Conservation (phyloP, 2,888 invertebrate genomes). For the Ligdia adustata region DNA sequence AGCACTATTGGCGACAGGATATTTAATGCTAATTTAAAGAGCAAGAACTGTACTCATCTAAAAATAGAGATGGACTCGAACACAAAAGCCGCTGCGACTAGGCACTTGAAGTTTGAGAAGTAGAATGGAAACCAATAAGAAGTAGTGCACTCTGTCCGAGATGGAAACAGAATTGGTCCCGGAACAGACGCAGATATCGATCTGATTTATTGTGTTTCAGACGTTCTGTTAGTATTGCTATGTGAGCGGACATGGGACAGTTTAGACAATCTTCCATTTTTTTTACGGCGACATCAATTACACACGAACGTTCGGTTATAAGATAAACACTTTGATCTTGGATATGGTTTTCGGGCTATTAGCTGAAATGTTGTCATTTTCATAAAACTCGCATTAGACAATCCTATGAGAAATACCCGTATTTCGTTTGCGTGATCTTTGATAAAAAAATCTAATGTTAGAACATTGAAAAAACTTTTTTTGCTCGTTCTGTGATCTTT, state of each 20-base stretch:
- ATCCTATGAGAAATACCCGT: too few species aligned
- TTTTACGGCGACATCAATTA: neutral
- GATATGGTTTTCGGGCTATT: too few species aligned
- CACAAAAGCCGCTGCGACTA: constrained; percentile 13
- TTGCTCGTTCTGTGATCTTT: too few species aligned
- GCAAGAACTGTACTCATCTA: constrained; percentile 8
- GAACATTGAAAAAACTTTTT: too few species aligned
- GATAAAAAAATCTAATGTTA: too few species aligned
- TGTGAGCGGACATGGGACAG: constrained; percentile 7
- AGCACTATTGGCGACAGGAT: constrained; percentile 54
- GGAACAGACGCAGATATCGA: constrained; percentile 43
- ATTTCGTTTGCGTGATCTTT: too few species aligned
- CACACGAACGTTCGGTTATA: too few species aligned
- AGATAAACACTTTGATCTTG: too few species aligned
- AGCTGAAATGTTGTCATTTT: too few species aligned
- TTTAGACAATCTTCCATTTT: constrained; percentile 2
- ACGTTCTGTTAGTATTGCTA: constrained; percentile 35
- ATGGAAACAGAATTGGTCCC: constrained; percentile 37
- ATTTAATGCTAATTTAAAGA: constrained; percentile 26
- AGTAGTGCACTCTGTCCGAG: constrained; percentile 31
- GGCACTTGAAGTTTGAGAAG: constrained; percentile 5
- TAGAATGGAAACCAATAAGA: constrained; percentile 35
- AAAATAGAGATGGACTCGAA: constrained; percentile 11
- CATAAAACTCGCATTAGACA: neutral
- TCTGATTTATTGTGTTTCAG: constrained; percentile 49